Percentiles rank a stretch among this genome's conserved stretches.
These are phyloP conservation scores for Chaetodon trifasciatus DNA, from an alignment of 2,797 vertebrate species.

Conservation along the genomic window DNA sequence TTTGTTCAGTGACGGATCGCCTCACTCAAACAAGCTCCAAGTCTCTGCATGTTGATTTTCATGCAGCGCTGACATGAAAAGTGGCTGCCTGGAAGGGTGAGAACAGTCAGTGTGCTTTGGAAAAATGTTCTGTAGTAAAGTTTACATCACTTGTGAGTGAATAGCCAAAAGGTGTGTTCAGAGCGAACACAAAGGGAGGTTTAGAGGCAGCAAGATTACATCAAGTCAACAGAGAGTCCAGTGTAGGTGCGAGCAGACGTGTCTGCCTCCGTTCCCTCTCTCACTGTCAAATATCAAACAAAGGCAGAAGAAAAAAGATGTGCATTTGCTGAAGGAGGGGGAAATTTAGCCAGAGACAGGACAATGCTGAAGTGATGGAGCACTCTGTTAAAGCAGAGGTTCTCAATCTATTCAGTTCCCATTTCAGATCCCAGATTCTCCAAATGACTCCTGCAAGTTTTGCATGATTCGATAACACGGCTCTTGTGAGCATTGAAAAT, in stretches of 20 bases:
- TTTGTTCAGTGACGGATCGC: constrained; percentile 43
- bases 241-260: not conserved
- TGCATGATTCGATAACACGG: not conserved
- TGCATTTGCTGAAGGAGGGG: not conserved
- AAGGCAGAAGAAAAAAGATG: not conserved
- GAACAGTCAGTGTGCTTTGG: not conserved
- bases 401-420: not conserved
- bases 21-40: constrained; percentile 24
- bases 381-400: not conserved
- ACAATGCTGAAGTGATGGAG: not conserved
- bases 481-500: not conserved
- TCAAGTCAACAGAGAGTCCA: not conserved
- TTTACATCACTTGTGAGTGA: constrained; percentile 10
- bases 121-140: not conserved
- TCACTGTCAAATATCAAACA: not conserved
- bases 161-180: constrained; percentile 25
- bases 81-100: not conserved
- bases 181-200: constrained; percentile 6
- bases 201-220: not conserved
- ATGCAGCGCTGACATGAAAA: constrained; percentile 5
- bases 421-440: not conserved
- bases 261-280: not conserved
- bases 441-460: not conserved
- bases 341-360: not conserved
- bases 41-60: constrained; percentile 40